These are phyloP conservation scores for Sylvia borin DNA, from an alignment of 2,797 vertebrate species.

Conservation along the genomic window DNA sequence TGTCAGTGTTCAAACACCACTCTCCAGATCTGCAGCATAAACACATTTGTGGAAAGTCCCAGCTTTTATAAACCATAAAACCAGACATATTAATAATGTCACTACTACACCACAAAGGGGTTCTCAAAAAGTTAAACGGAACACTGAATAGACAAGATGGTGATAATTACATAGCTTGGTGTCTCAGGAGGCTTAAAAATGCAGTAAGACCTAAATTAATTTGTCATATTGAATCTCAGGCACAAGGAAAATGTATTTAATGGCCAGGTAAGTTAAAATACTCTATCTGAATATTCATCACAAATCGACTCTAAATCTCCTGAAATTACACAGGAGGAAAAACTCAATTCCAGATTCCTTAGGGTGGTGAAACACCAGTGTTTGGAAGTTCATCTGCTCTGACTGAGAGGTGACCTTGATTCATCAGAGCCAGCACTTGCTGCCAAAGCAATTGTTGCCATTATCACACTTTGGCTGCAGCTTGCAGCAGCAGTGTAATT, in stretches of 20 bases:
- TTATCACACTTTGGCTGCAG: constrained; percentile 2
- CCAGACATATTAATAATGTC: background rate
- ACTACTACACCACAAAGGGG: background rate
- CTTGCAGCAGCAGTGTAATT: background rate
- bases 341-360: background rate
- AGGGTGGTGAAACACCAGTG: background rate
- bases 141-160: background rate
- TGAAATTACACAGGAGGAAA: background rate
- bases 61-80: background rate
- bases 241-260: background rate
- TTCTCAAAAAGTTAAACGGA: background rate
- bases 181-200: background rate
- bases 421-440: background rate
- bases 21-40: background rate
- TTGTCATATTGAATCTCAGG: background rate
- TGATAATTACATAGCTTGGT: background rate
- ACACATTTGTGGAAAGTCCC: background rate
- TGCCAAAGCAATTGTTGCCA: background rate
- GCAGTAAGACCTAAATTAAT: constrained; percentile 15
- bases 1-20: background rate
- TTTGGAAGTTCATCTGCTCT: background rate
- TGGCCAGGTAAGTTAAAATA: background rate
- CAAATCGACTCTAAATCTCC: background rate
- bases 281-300: background rate
- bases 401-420: constrained; percentile 66